Evolutionary conservation across 2,888 invertebrate species (phyloP).

Genomic region (Conus canariensis): DNA sequence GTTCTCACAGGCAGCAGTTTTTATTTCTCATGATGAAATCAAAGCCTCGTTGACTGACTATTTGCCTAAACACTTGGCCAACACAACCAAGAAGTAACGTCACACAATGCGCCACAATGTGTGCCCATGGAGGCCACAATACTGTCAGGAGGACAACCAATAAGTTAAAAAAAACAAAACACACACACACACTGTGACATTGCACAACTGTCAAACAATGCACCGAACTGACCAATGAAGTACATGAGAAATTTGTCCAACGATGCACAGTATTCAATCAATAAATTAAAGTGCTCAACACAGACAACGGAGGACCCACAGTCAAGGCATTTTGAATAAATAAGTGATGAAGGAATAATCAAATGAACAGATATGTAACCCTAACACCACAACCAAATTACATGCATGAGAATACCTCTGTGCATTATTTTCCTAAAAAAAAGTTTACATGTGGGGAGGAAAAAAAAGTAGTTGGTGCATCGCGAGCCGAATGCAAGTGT

Average conservation of each 20-base stretch:
- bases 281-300: not conserved
- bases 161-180: not conserved
- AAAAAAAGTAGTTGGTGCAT: too few relatives aligned
- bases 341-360: not conserved
- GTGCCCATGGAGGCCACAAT: slow-evolving; percentile 26
- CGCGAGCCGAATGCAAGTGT: too few relatives aligned
- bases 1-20: slow-evolving; percentile 38
- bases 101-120: not conserved
- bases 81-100: not conserved
- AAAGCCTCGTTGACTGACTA: slow-evolving; percentile 26
- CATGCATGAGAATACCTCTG: not conserved
- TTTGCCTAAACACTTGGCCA: not conserved
- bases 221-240: too few relatives aligned
- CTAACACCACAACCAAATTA: not conserved
- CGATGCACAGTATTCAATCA: not conserved
- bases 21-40: slow-evolving; percentile 21
- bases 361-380: not conserved
- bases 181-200: not conserved
- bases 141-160: slow-evolving; percentile 12
- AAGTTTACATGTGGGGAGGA: too few relatives aligned
- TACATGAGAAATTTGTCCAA: too few relatives aligned
- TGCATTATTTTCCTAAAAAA: not conserved
- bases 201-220: not conserved
- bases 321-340: slow-evolving; percentile 1
- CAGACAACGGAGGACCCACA: not conserved